A percentile compares a stretch with the other conserved stretches of the same genome.
Conservation (phyloP, 1,140 invertebrate genomes). For the Dryas iulia region DNA sequence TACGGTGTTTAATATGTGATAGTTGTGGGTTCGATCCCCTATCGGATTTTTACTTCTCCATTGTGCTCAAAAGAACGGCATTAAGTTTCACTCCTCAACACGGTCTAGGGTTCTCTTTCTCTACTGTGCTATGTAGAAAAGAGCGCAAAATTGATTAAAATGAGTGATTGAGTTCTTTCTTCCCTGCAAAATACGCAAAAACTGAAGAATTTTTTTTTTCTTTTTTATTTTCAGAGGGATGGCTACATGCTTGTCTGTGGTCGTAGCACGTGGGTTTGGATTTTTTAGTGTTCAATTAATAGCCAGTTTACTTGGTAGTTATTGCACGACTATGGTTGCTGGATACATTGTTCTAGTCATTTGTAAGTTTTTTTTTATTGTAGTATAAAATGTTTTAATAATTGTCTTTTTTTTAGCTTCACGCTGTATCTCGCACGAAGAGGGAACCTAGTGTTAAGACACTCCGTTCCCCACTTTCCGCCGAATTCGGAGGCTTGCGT, state of each 20-base stretch:
- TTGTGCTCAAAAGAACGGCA: too few species aligned
- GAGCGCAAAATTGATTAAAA: too few species aligned
- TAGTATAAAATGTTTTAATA: too few species aligned
- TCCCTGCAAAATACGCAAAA: neutral
- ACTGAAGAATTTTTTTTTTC: neutral
- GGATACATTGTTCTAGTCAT: slow-evolving; percentile 53
- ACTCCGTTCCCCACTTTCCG: too few species aligned
- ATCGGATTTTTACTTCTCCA: too few species aligned
- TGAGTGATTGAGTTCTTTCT: too few species aligned
- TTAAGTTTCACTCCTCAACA: too few species aligned
- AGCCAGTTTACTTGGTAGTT: slow-evolving; percentile 43
- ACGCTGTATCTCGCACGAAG: neutral
- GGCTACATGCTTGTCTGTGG: slow-evolving; percentile 65
- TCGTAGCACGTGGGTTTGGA: slow-evolving; percentile 61
- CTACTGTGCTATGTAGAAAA: too few species aligned
- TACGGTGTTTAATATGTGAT: too few species aligned
- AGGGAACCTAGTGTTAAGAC: neutral
- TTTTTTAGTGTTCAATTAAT: slow-evolving; percentile 67
- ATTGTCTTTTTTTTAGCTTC: neutral
- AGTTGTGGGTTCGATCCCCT: too few species aligned
- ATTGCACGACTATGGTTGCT: slow-evolving; percentile 55
- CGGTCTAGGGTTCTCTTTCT: too few species aligned
- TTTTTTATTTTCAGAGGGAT: slow-evolving; percentile 53
- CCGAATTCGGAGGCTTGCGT: too few species aligned
- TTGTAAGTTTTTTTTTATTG: slow-evolving; percentile 48